Evolutionary conservation across 2,797 vertebrate genomes (phyloP), one percentile per base, ranked within the genome.

Genomic region (Melanotaenia maccullochi): DNA sequence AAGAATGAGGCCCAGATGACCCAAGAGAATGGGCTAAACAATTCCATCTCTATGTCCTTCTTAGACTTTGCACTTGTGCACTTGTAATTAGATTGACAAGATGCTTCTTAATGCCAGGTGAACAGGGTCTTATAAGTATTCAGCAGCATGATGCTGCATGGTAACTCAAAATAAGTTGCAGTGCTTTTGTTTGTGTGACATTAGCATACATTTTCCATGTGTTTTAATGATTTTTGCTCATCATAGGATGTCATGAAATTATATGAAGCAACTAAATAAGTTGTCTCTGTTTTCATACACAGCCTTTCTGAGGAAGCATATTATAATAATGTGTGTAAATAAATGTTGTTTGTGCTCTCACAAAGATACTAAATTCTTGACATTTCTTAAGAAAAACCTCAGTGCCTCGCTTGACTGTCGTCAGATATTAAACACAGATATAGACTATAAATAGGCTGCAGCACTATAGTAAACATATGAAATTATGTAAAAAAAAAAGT

Each of bases 381-480:
- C 25, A 66, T 72, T 35, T 20, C 9, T 32, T 5, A 9, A 8
- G 28, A 30, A 56, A 18, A 4, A 24, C 16, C 24, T 54, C 49
- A 54, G 33, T n/a, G 6, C 24, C n/a, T 38, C 12, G 33, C 30
- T 25, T 5, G 30, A 22, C 42, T 58, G 35, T 68, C n/a, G 7
- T 61, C 22, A 52, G 13, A 38, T 32, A 40, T 30, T 22, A 56
- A 38, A 77, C 7, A 42, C 7, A 71, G 16, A 51, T 60, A 57
- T 24, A 60, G 22, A 69, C 47, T 40, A 7, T 13, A 28, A 12
- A 64, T 51, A 54, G 64, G n/a, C 51, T 60, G 55, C 54, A 49
- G 12, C 32, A 47, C 25, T n/a, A 56, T 12, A 64, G 24, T 22
- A 54, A 52, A 75, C 69, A 69, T 36, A 47, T 76, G 59, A 42